These are phyloP conservation scores for Astatoreochromis straeleni DNA, from an alignment of 2,113 vertebrate species.

Conservation along the genomic window DNA sequence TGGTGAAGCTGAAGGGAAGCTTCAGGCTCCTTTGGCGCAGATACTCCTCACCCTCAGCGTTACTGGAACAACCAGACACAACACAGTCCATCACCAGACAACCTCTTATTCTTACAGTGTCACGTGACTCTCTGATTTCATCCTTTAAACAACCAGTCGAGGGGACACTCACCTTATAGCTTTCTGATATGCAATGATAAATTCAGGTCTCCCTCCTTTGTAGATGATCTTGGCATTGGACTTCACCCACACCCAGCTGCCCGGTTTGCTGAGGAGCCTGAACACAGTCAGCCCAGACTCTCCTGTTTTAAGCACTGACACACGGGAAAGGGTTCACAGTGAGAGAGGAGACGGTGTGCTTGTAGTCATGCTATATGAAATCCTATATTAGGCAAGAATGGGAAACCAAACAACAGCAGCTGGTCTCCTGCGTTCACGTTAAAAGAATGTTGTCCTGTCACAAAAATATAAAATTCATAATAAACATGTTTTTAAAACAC, in stretches of 20 bases:
- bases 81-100: background rate
- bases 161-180: slow-evolving; percentile 72
- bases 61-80: slow-evolving; percentile 47
- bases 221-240: slow-evolving; percentile 74
- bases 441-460: background rate
- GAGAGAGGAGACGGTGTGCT: too few relatives aligned
- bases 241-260: slow-evolving; percentile 80
- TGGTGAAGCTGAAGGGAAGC: slow-evolving; percentile 74
- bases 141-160: background rate
- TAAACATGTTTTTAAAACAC: background rate
- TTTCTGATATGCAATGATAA: slow-evolving; percentile 73
- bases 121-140: background rate
- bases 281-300: slow-evolving; percentile 74
- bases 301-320: slow-evolving; percentile 78
- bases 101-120: background rate
- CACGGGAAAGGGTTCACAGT: background rate
- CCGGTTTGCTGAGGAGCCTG: slow-evolving; percentile 74
- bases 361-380: background rate
- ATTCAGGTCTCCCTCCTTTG: slow-evolving; percentile 72
- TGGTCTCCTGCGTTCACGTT: background rate
- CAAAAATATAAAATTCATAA: background rate
- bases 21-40: slow-evolving; percentile 66
- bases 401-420: background rate
- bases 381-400: background rate
- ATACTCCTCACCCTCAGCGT: slow-evolving; percentile 78